Evolutionary conservation across 2,888 invertebrate species (phyloP).

Genomic region (Tineola bisselliella): DNA sequence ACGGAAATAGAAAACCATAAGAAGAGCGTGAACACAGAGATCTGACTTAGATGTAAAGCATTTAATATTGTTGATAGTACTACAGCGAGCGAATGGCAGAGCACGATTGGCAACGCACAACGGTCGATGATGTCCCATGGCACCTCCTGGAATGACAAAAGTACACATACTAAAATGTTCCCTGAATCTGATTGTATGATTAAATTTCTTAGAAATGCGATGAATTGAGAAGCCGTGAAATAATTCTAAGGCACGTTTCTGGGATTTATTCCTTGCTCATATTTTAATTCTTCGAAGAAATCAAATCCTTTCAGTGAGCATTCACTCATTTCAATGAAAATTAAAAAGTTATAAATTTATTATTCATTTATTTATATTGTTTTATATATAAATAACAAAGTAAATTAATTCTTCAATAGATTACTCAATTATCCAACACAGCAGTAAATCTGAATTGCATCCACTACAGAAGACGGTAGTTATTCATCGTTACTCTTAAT

Average conservation of each 20-base stretch:
- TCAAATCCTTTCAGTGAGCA: too few species aligned
- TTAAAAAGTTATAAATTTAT: too few species aligned
- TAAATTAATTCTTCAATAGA: too few species aligned
- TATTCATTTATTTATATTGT: too few species aligned
- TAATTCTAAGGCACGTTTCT: too few species aligned
- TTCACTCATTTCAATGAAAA: too few species aligned
- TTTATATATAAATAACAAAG: too few species aligned
- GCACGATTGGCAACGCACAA: constrained; percentile 78
- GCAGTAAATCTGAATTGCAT: neutral
- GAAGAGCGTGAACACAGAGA: constrained; percentile 82
- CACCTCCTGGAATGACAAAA: constrained; percentile 59
- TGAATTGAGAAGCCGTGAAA: too few species aligned
- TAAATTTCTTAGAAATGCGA: too few species aligned
- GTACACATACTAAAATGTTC: neutral
- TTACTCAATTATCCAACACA: neutral
- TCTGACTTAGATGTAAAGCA: constrained; percentile 75
- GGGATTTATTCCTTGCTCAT: too few species aligned
- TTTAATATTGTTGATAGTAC: constrained; percentile 78
- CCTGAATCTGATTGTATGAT: neutral
- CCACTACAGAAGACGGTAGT: neutral
- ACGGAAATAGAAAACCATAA: constrained; percentile 79
- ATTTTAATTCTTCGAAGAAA: too few species aligned
- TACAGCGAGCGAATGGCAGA: constrained; percentile 83
- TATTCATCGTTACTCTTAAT: neutral
- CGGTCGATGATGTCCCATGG: constrained; percentile 79